Percentiles rank a stretch among this genome's conserved stretches.
Evolutionary conservation across 2,113 vertebrate genomes (phyloP).

Genomic region (Indicator indicator): DNA sequence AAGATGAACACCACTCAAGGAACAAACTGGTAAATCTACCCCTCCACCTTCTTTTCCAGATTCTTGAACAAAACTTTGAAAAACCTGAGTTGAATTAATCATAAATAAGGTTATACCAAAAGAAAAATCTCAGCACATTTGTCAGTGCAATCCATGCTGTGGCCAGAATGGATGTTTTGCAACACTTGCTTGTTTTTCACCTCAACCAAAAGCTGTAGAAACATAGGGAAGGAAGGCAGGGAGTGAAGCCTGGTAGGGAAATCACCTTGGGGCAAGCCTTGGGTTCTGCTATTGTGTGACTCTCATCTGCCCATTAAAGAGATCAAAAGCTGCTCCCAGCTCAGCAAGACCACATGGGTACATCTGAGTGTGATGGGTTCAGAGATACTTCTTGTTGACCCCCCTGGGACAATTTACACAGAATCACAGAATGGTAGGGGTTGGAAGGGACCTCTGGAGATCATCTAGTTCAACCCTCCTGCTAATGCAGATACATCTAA

Average conservation of each 20-base stretch:
- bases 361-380: rapidly evolving
- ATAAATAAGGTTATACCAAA: background rate
- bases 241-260: background rate
- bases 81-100: background rate
- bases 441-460: too few species aligned
- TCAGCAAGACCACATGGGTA: rapidly evolving
- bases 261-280: background rate
- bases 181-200: background rate
- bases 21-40: background rate
- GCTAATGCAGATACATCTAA: too few species aligned
- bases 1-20: background rate
- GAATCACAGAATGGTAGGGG: too few species aligned
- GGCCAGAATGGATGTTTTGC: background rate
- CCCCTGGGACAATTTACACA: background rate
- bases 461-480: too few species aligned
- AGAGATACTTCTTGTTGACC: rapidly evolving
- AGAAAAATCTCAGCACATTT: background rate
- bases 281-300: background rate
- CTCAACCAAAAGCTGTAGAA: background rate
- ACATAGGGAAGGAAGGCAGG: background rate
- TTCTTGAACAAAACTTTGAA: background rate
- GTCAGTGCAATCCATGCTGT: background rate
- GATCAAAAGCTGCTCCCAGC: background rate
- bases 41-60: background rate
- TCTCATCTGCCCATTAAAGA: background rate